These are phyloP conservation scores for Siphamia tubifer DNA, from an alignment of 2,113 vertebrate species.

Conservation along the genomic window DNA sequence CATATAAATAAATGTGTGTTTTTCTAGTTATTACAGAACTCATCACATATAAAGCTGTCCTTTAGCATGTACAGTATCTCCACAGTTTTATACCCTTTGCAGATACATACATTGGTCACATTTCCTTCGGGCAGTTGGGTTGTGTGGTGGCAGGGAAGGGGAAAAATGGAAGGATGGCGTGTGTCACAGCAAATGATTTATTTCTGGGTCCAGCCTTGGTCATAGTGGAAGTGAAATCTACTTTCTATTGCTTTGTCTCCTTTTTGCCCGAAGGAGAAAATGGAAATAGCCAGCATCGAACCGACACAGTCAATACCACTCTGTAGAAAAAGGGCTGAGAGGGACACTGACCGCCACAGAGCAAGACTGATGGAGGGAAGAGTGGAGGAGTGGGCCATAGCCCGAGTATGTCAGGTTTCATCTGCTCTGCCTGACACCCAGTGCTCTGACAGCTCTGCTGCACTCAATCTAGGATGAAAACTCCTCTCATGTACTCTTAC, in stretches of 20 bases:
- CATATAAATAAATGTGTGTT: no score
- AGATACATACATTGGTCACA: no score
- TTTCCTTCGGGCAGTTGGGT: no score
- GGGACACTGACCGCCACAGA: conserved; percentile 31
- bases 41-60: no score
- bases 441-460: conserved; percentile 48
- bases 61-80: no score
- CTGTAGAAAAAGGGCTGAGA: conserved; percentile 52
- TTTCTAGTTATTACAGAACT: no score
- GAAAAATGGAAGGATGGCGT: conserved; percentile 8
- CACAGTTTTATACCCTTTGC: no score
- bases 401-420: conserved; percentile 58
- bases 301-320: conserved; percentile 60
- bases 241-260: conserved; percentile 54
- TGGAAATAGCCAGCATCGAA: conserved; percentile 69
- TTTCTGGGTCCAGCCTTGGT: conserved; percentile 28
- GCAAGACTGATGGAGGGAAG: conserved; percentile 28
- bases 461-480: conserved; percentile 17
- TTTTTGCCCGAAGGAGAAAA: conserved; percentile 61
- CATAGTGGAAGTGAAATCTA: conserved; percentile 39
- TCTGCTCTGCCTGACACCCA: conserved; percentile 42
- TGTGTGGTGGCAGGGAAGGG: no score
- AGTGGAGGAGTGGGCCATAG: conserved; percentile 47
- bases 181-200: conserved; percentile 54
- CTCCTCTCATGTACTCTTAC: not conserved